Conservation (phyloP, 1,140 invertebrate species). For the Drosophila ananassae region DNA sequence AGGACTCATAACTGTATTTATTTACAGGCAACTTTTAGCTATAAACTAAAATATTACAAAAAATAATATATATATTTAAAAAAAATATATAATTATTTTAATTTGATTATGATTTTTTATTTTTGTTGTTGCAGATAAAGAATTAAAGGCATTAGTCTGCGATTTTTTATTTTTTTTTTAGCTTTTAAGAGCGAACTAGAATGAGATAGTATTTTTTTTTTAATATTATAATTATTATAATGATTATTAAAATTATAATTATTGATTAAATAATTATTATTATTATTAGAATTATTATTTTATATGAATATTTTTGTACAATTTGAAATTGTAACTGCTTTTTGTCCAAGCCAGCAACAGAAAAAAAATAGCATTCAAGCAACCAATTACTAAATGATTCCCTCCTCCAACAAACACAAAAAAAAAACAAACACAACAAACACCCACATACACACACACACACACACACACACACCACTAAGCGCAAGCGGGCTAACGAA, state of each 20-base stretch:
- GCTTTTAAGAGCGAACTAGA: not conserved
- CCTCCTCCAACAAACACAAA: slow-evolving; percentile 12
- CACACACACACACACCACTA: slow-evolving; percentile 23
- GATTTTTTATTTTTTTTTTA: too few species aligned
- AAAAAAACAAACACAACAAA: too few species aligned
- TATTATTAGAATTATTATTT: slow-evolving; percentile 6
- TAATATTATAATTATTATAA: not conserved
- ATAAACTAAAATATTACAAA: not conserved
- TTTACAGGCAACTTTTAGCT: slow-evolving; percentile 28
- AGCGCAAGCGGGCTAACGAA: slow-evolving; percentile 41
- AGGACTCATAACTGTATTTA: slow-evolving; percentile 52
- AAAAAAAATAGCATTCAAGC: slow-evolving; percentile 6
- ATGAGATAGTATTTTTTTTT: slow-evolving; percentile 1
- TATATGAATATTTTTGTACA: slow-evolving; percentile 55
- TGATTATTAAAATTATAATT: not conserved
- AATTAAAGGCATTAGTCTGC: slow-evolving; percentile 7
- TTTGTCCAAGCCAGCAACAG: not conserved
- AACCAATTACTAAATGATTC: slow-evolving; percentile 42
- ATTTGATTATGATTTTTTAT: slow-evolving; percentile 16
- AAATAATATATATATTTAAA: not conserved
- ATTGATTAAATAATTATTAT: not conserved
- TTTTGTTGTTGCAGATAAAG: slow-evolving; percentile 23
- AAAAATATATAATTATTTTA: not conserved
- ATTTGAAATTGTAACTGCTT: slow-evolving; percentile 63
- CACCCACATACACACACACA: slow-evolving; percentile 12